A percentile compares a stretch with the other conserved stretches of the same genome.
Evolutionary conservation across 2,797 vertebrate species (phyloP).

Genomic region (Darevskia nairensis): DNA sequence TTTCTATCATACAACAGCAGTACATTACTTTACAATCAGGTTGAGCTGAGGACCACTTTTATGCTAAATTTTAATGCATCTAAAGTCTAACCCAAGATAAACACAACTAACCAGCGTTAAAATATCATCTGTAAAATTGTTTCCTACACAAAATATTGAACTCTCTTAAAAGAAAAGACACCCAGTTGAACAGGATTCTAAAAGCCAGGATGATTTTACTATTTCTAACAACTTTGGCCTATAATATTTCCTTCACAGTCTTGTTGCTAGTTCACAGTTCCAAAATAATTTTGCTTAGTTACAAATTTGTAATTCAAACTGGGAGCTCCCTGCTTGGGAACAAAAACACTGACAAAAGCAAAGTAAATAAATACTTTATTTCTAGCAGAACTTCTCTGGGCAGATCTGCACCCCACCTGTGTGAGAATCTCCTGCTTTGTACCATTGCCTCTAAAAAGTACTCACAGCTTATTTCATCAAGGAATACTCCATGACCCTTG

Average conservation of each 20-base stretch:
- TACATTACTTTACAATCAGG: slow-evolving; percentile 26
- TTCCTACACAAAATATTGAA: slow-evolving; percentile 19
- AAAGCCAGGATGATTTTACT: background rate
- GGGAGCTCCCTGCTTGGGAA: background rate
- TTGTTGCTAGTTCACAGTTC: background rate
- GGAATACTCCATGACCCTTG: background rate
- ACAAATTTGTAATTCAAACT: background rate
- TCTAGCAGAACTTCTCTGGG: background rate
- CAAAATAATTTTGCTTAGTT: background rate
- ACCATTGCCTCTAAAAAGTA: background rate
- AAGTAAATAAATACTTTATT: background rate
- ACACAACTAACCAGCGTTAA: background rate
- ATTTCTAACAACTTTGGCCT: background rate
- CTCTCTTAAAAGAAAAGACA: slow-evolving; percentile 13
- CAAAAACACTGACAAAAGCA: background rate
- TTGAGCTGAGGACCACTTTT: slow-evolving; percentile 19
- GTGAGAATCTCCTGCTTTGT: background rate
- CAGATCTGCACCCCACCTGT: background rate
- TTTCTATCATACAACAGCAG: slow-evolving; percentile 33
- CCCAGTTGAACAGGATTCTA: background rate
- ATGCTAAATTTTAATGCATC: slow-evolving; percentile 21
- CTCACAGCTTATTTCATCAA: background rate
- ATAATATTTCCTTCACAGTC: background rate
- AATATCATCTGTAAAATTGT: background rate
- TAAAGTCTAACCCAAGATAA: slow-evolving; percentile 32